These are phyloP conservation scores for Andrena bucephala DNA, from an alignment of 2,888 invertebrate species.

Conservation along the genomic window DNA sequence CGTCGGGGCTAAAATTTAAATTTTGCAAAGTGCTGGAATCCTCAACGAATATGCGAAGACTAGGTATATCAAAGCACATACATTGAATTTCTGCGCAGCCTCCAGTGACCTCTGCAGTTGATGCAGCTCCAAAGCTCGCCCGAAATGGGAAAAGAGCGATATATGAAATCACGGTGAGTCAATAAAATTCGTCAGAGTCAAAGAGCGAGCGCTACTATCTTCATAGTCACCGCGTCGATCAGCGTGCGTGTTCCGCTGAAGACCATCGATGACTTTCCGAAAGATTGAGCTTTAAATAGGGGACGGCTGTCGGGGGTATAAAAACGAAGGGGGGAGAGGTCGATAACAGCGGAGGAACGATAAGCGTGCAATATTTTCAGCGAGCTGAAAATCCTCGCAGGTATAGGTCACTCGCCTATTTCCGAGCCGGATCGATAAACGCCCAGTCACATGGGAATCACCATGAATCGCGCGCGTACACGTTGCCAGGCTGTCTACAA, in stretches of 20 bases:
- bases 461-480: conserved; percentile 55
- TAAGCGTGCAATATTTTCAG: conserved; percentile 31
- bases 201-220: no score
- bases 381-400: conserved; percentile 32
- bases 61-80: no score
- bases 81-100: no score
- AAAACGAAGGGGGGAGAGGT: not conserved
- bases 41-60: no score
- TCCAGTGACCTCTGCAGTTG: no score
- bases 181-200: no score
- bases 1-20: no score
- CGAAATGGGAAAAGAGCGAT: no score
- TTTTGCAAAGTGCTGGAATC: no score
- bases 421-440: conserved; percentile 58
- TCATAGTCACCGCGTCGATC: no score
- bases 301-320: not conserved
- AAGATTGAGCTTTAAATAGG: not conserved
- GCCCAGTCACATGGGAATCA: conserved; percentile 59
- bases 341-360: not conserved
- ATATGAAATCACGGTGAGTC: no score
- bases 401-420: conserved; percentile 55
- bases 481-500: conserved; percentile 47
- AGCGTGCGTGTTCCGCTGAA: not conserved
- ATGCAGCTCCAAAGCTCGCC: no score
- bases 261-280: conserved; percentile 16